Base-by-base conservation (phyloP, 2,888 invertebrate genomes). In the Arctia plantaginis region DNA sequence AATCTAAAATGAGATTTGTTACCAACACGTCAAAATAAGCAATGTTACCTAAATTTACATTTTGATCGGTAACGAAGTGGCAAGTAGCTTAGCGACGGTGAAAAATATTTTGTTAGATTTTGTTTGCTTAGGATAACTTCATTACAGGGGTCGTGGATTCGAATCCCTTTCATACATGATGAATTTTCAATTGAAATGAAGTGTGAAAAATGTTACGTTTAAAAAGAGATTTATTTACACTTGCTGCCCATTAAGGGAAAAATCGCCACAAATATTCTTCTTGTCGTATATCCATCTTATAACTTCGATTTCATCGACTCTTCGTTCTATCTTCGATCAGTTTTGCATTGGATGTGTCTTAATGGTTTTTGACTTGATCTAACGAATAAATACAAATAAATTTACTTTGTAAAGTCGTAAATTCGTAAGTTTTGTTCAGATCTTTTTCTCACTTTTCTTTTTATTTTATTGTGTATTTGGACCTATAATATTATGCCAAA, bases 101-200 rank as follows among this genome's bases (percentile, higher is more conserved):
- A 84, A 87, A 90, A 91, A 90, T 92, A 89, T 92, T 90, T 87
- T 89, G 89, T 89, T 91, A 90, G 88, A 89, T 91, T 90, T 87
- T 89, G 89, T 89, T 91, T 89, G 89, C 89, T 88, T 91, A 90
- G 90, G 90, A 89, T 91, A 90, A 91, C 86, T 88, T 83, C 85
- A 86, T 90, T 88, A 88, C 77, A 75, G 44, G 76, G 72, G 71
- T 35, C 64, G 55, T 10, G n/a, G 62, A 62, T 47, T 74, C 62
- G 20, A 69, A 18, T 23, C 71, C 69, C 71, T 23, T 27, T 47
- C 13, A 47, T n/a, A 55, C 71, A 64, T 39, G 67, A 67, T 68
- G 55, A 71, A 71, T 68, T 64, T 69, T 35, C 41, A 75, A 62
- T 41, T 30, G 33, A 23, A 10, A 27, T 59, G 18, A 23, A 55